phyloP scores from a whole-genome alignment of 2,113 vertebrate species.

The Piliocolobus tephrosceles region DNA sequence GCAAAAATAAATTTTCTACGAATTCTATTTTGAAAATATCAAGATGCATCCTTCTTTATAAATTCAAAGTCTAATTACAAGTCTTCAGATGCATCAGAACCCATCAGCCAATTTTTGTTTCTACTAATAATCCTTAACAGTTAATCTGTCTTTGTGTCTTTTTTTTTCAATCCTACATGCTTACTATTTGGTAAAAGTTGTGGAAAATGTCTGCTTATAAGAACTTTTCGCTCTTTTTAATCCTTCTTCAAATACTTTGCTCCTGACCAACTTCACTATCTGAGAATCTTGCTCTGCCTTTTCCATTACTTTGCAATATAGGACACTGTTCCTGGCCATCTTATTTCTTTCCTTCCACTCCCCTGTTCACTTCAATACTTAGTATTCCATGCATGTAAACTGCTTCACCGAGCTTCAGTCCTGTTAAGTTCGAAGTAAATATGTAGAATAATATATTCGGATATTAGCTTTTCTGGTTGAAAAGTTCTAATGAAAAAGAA shows the following conservation, averaged over 20 bases:
- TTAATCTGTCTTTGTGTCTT: neutral
- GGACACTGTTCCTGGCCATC: neutral
- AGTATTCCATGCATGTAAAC: constrained; percentile 27
- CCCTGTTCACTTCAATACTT: neutral
- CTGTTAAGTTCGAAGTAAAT: constrained; percentile 68
- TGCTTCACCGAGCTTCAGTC: neutral
- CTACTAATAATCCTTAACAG: neutral
- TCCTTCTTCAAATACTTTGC: neutral
- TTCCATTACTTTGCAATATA: neutral
- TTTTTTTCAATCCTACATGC: neutral
- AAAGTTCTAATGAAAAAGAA: constrained; percentile 72
- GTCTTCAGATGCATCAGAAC: neutral
- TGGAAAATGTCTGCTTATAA: neutral
- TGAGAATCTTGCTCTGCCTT: neutral
- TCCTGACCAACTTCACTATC: neutral
- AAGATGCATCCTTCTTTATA: neutral
- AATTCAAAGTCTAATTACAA: neutral
- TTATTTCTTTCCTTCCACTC: neutral
- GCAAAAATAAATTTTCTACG: neutral
- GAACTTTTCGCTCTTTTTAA: neutral
- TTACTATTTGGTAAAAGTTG: neutral
- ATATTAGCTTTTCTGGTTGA: constrained; percentile 70
- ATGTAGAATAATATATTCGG: constrained; percentile 67
- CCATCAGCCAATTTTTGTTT: neutral
- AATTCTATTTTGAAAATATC: neutral